phyloP scores from a whole-genome alignment of 2,797 vertebrate species.

The Pantherophis alleghaniensis region DNA sequence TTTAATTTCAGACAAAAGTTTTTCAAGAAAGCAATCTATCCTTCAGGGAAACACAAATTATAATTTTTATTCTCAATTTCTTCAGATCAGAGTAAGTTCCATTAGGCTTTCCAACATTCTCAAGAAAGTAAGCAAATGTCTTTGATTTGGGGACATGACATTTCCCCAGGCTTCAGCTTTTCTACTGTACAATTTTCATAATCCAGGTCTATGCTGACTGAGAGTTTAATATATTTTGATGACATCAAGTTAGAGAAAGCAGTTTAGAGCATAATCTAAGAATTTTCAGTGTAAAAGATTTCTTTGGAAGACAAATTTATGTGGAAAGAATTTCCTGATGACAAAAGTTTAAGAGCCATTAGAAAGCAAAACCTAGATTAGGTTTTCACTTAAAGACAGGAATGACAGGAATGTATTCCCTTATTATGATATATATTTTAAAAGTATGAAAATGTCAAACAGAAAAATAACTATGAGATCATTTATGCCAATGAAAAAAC shows the following conservation, averaged over 20 bases:
- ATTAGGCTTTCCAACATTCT: neutral
- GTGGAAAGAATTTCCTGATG: neutral
- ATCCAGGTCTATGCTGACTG: neutral
- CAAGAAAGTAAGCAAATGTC: neutral
- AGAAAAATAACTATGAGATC: neutral
- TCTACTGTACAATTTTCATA: neutral
- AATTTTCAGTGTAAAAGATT: neutral
- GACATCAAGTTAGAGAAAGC: neutral
- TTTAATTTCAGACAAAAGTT: neutral
- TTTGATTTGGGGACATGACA: neutral
- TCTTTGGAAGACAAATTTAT: neutral
- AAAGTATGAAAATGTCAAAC: neutral
- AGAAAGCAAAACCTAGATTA: neutral
- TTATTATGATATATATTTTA: neutral
- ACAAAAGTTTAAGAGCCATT: neutral
- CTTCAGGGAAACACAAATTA: neutral
- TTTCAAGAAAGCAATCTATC: neutral
- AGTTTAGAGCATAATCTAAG: neutral
- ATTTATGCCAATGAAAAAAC: neutral
- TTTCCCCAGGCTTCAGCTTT: neutral
- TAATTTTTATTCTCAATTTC: neutral
- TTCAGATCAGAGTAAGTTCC: neutral
- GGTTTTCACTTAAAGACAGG: neutral
- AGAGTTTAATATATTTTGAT: neutral
- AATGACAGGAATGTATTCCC: neutral